Base-by-base conservation (phyloP, 1,140 invertebrate genomes). In the Drosophila elegans region DNA sequence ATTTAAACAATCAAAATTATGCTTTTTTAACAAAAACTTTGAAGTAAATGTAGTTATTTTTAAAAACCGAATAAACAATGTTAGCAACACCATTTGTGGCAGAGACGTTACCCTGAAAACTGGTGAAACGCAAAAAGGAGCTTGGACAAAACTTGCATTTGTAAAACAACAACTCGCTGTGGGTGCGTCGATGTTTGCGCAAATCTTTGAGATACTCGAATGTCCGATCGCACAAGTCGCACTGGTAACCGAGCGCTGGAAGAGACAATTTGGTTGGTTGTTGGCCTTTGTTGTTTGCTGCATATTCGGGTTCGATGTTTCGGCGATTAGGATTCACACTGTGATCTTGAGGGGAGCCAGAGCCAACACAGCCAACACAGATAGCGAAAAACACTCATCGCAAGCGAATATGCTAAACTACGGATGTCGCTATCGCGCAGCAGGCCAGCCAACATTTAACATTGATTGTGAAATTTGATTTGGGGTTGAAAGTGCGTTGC, bases 101-200 rank as follows among this genome's bases (percentile, higher is more conserved):
- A 39, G 34, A 29, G 44, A 76, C 52, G 76, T 91, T 91, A 91
- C 89, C 89, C 44, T 66, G 93, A 12, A 93, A 85, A 1, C 92
- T 92, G 9, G 92, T 93, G 74, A 94, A 94, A 56, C 94, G 94
- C 46, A 93, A 92, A 81, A 95, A 95, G 3, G 92, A 81, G 64
- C 94, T 93, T 4, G 93, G 93, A 86, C 95, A 95, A 16, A 94
- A 66, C 63, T 94, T 92, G 74, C 95, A 95, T 64, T 94, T 93
- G 84, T 93, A 94, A 27, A 94, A 94, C 52, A 94, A 94, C 52
- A 93, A 91, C 74, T 94, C 94, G 2, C 93, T 94, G 74, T 95
- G 94, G 36, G 93, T 94, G 52, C 94, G 90, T 32, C 93, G 85
- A 73, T 95, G 95, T 68, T 94, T 93, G 54, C 93, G 93, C 45